Evolutionary conservation across 2,113 vertebrate species (phyloP).

Genomic region (Corvus moneduloides): DNA sequence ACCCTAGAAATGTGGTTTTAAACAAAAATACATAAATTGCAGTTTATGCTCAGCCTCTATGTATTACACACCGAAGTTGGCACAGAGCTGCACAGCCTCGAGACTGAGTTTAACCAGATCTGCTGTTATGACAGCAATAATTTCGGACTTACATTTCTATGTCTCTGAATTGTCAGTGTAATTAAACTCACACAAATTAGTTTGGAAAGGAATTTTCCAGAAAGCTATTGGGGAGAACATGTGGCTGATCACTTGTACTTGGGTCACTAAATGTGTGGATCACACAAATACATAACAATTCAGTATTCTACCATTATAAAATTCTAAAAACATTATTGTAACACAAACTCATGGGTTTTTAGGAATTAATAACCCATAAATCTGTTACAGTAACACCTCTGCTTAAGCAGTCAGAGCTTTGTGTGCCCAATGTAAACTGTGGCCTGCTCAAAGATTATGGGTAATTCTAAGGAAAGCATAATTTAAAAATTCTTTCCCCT

Average conservation of each 20-base stretch:
- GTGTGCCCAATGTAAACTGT: background rate
- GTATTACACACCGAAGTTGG: background rate
- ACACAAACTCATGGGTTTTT: background rate
- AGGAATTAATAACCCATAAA: background rate
- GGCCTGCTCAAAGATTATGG: background rate
- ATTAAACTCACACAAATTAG: slow-evolving; percentile 10
- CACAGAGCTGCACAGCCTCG: background rate
- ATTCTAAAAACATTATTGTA: background rate
- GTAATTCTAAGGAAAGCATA: background rate
- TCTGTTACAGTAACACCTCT: background rate
- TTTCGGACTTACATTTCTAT: background rate
- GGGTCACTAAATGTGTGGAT: background rate
- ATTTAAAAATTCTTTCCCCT: background rate
- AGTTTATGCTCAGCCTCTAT: background rate
- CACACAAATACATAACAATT: background rate
- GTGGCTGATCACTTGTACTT: background rate
- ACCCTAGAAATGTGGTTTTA: background rate
- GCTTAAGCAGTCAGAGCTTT: background rate
- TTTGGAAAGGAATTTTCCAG: slow-evolving; percentile 8
- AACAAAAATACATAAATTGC: background rate
- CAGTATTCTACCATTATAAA: background rate
- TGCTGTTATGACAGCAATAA: background rate
- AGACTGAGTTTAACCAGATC: background rate
- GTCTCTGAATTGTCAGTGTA: background rate
- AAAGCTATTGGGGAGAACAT: background rate